Evolutionary conservation across 2,888 invertebrate species (phyloP), one percentile per base, ranked within the genome.

Genomic region (Selenia dentaria): DNA sequence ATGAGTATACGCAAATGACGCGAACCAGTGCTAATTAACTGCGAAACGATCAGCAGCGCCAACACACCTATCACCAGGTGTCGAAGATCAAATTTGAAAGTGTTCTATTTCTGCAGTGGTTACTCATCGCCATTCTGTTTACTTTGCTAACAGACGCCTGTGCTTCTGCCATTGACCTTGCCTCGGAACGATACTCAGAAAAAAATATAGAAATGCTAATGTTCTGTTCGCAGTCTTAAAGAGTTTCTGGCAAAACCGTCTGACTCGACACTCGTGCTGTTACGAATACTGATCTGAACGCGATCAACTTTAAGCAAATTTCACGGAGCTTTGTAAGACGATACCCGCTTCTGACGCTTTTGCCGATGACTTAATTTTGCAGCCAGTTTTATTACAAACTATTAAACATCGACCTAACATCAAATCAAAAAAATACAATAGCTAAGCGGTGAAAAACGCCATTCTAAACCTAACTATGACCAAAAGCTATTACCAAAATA

Each of bases 81-180:
- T 64, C 62, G 65, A 62, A 56, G 65, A 70, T 73, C 64, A 74
- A 71, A 67, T 71, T 56, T 59, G 78, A 83, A 80, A 84, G 83
- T 84, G 80, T 79, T 83, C 83, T 86, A 87, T 83, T 85, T 86
- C 55, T 31, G 73, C 46, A 51, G 64, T 54, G 62, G 75, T 87
- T 87, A 86, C 80, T 88, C 89, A 88, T 76, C 70, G 72, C 61
- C 65, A 68, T 71, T 80, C 72, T 82, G 82, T 83, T 82, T 83
- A 83, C 74, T 77, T 73, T 74, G 70, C 70, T 70, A 78, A 76
- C 83, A 83, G 82, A 84, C 81, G 79, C 67, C 70, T 64, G 53
- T 44, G 71, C 65, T 71, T 66, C 75, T 84, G 86, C 80, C 86
- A 88, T 86, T 89, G 89, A 88, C 88, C 89, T 88, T 87, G 86